Base-by-base conservation (phyloP, 2,113 vertebrate genomes). In the Pleuronectes platessa region DNA sequence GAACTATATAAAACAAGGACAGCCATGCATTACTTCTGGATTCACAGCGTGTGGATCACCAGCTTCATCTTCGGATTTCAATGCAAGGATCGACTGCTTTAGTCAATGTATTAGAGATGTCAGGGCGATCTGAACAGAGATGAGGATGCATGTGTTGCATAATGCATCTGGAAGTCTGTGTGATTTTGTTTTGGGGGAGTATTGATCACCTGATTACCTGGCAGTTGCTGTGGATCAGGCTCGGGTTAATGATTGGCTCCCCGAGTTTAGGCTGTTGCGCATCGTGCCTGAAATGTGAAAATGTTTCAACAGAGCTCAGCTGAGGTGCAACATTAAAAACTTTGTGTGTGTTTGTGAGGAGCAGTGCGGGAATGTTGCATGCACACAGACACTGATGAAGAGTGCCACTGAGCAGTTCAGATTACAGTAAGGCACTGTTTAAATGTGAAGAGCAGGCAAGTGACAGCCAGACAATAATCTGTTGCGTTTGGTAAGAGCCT, bases 1-100 rank as follows among this genome's bases (percentile, higher is more conserved):
- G 71, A 81, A 42, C 51, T 51, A 17, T 45, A 23, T 82, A 76
- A 83, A 79, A 60, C 5, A 6, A 6, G 47, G 47, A 49, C 49
- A 3, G 51, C 17, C 79, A 91, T 90, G 88, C 77, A 59, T 64
- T 76, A 88, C 84, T 86, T 84, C 84, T 90, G 90, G 88, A 87
- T 90, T 53, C 76, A 86, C 83, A 77, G 63, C 76, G 79, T 83
- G 51, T 91, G 88, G 86, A 91, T 90, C 83, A 83, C 85, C 83
- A 61, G 69, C 69, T 24, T 66, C 85, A n/a, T 89, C 85, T 79
- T 86, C 63, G 79, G 82, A 68, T 91, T 86, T 78, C 83, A 90
- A 90, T 83, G 81, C 47, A 89, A 86, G 74, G 9, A 51, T 51
- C 17, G 47, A 17, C 18, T 51, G 17, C 18, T 51, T 20, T 51